Conservation (phyloP, 2,888 invertebrate genomes). For the Drosophila barbarae region DNA sequence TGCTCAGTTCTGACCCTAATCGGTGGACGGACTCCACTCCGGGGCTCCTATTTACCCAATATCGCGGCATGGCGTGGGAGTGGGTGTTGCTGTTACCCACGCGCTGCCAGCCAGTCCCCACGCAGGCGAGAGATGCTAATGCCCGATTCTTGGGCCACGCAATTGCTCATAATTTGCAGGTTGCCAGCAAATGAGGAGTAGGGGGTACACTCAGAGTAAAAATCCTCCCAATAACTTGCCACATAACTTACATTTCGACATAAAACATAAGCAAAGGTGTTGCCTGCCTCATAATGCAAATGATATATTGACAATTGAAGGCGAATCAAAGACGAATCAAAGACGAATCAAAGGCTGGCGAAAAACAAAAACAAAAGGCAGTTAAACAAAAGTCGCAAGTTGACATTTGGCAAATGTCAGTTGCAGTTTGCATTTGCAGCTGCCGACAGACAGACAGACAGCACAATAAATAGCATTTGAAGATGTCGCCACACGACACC, state of each 20-base stretch:
- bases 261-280: constrained; percentile 49
- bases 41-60: constrained; percentile 9
- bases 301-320: constrained; percentile 26
- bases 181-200: too few relatives aligned
- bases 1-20: constrained; percentile 43
- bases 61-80: constrained; percentile 11
- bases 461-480: constrained; percentile 33
- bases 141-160: constrained; percentile 41
- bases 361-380: constrained; percentile 25
- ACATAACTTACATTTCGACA: neutral
- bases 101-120: constrained; percentile 25
- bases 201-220: neutral
- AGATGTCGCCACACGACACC: constrained; percentile 35
- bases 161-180: constrained; percentile 61
- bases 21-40: constrained; percentile 45
- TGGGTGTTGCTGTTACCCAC: constrained; percentile 17
- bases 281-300: constrained; percentile 34
- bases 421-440: constrained; percentile 20
- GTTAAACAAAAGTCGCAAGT: constrained; percentile 57
- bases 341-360: constrained; percentile 29
- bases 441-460: constrained; percentile 20
- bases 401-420: constrained; percentile 74
- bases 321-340: constrained; percentile 31
- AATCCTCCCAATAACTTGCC: neutral
- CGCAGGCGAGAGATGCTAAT: constrained; percentile 42